phyloP scores from a whole-genome alignment of 2,797 vertebrate species.

The Erpetoichthys calabaricus region DNA sequence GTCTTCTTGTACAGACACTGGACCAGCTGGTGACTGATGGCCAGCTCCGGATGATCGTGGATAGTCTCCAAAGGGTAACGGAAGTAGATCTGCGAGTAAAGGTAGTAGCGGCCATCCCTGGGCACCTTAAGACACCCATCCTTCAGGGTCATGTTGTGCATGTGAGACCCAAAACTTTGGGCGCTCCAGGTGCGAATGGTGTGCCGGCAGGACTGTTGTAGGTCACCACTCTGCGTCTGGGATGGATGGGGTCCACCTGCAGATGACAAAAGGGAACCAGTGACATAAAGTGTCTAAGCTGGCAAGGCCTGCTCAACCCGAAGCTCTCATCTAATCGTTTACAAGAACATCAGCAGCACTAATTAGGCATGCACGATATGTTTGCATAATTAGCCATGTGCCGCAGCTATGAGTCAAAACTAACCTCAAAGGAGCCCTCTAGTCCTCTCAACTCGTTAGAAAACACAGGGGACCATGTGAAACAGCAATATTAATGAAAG shows the following conservation, averaged over 20 bases:
- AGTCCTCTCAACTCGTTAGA: too few species aligned
- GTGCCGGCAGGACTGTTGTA: slow-evolving; percentile 74
- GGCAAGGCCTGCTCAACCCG: too few species aligned
- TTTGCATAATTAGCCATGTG: too few species aligned
- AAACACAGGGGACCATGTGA: too few species aligned
- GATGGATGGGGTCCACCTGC: slow-evolving; percentile 1
- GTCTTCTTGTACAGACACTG: slow-evolving; percentile 78
- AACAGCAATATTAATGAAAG: too few species aligned
- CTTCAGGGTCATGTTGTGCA: slow-evolving; percentile 68
- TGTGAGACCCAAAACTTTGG: slow-evolving; percentile 59
- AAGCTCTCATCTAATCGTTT: too few species aligned
- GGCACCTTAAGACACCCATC: slow-evolving; percentile 61
- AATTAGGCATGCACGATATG: too few species aligned
- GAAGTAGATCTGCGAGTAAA: slow-evolving; percentile 79
- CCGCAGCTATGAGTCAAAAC: too few species aligned
- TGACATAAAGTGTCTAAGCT: background rate
- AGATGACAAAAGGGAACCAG: background rate
- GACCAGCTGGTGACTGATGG: slow-evolving; percentile 63
- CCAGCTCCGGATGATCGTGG: slow-evolving; percentile 40
- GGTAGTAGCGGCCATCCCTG: slow-evolving; percentile 72
- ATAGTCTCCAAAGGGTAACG: slow-evolving; percentile 53
- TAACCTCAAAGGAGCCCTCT: too few species aligned
- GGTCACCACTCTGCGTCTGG: slow-evolving; percentile 31
- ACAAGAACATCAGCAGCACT: too few species aligned
- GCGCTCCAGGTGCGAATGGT: slow-evolving; percentile 62